Evolutionary conservation across 2,113 vertebrate species (phyloP), one percentile per base, ranked within the genome.

Genomic region (Damaliscus lunatus): DNA sequence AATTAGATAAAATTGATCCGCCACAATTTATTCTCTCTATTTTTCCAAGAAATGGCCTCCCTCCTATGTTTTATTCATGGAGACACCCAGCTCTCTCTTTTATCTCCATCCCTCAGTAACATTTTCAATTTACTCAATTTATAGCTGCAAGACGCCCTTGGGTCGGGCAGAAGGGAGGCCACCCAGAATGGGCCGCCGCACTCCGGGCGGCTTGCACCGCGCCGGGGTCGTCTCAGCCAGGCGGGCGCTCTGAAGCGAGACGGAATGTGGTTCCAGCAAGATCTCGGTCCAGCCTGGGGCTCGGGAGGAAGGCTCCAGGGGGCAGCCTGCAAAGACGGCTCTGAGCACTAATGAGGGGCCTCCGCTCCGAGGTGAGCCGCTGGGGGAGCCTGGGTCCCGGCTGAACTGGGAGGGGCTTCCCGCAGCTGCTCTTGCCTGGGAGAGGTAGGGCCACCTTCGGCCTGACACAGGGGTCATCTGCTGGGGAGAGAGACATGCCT

Each of bases 1-100:
- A 99, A 98, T 98, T 98, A 98, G 98, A 98, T 98, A 98, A 98
- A 98, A 98, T 98, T 98, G 98, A 99, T 98, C 98, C 80, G n/a
- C 6, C 0, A 96, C 98, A 98, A 98, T 98, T 98, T 98, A 96
- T 96, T 98, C 98, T 97, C 97, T 91, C 94, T 33, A 13, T 98
- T 98, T 98, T 98, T 98, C 96, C 90, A 94, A 92, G 96, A 98
- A 98, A 98, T 59, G 97, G 94, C 96, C 96, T 97, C 97, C 95
- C 64, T 96, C 91, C 96, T 86, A 96, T 67, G 88, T 94, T 98
- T 98, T 96, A 88, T 97, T 98, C 98, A 97, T 84, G 21, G 81
- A 0, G 98, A 97, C 88, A 80, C 98, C 91, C 88, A 8, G 90
- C 96, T 14, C 16, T 13, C 90, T 95, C 94, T 96, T 97, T 97